Conservation (phyloP, 2,113 vertebrate species). For the Stigmatopora argus region DNA sequence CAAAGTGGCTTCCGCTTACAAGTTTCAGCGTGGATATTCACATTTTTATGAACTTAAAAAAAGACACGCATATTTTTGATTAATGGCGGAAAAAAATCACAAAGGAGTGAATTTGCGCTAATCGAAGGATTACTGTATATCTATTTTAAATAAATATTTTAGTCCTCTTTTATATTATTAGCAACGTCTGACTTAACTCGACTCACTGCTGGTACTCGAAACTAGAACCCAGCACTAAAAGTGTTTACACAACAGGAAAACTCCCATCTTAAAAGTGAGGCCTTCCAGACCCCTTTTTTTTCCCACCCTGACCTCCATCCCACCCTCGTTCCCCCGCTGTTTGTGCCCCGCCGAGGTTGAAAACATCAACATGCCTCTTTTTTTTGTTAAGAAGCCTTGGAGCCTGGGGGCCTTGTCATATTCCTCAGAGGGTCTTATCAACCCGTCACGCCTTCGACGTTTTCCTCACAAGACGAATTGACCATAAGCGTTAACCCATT, state of each 20-base stretch:
- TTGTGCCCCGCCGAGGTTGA: slow-evolving; percentile 28
- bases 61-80: no score
- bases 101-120: no score
- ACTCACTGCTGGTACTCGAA: neutral
- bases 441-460: slow-evolving; percentile 5
- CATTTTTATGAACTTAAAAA: no score
- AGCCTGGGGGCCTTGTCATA: neutral
- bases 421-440: slow-evolving; percentile 25
- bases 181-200: neutral
- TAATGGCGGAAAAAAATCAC: no score
- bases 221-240: neutral
- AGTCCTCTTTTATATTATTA: no score
- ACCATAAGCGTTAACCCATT: neutral
- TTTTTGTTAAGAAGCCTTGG: slow-evolving; percentile 37
- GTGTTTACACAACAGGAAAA: neutral
- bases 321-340: neutral
- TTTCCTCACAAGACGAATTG: neutral
- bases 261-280: neutral
- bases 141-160: no score
- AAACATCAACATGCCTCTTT: slow-evolving; percentile 35
- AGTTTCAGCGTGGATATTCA: no score
- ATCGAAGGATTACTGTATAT: no score
- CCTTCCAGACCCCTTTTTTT: neutral
- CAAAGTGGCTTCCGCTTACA: no score
- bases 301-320: neutral